These are phyloP conservation scores for Sterrhoptilus dennistouni DNA, from an alignment of 2,113 vertebrate genomes.

Conservation along the genomic window DNA sequence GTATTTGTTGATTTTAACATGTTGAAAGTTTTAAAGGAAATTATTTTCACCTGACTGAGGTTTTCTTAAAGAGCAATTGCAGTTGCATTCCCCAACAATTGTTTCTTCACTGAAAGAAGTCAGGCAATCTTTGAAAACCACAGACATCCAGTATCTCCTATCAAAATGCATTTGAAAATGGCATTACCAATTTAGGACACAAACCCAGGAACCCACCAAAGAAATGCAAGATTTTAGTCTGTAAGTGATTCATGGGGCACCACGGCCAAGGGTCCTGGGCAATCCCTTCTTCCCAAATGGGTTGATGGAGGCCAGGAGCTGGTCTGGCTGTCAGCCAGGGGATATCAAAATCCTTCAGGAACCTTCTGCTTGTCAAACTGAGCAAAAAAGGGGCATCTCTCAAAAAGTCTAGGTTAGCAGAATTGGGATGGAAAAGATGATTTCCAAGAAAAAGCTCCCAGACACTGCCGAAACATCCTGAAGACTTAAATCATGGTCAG, in stretches of 20 bases:
- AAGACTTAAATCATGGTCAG: background rate
- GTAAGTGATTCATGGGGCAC: background rate
- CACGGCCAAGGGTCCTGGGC: rapidly evolving
- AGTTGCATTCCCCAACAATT: background rate
- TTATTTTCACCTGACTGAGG: background rate
- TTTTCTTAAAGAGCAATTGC: background rate
- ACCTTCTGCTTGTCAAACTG: background rate
- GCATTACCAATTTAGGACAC: background rate
- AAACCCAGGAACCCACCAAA: background rate
- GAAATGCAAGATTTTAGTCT: background rate
- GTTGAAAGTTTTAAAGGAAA: background rate
- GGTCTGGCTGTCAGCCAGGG: background rate
- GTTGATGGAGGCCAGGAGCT: background rate
- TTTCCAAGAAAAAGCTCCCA: background rate
- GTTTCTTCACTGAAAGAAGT: background rate
- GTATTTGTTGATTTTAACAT: background rate
- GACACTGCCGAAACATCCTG: background rate
- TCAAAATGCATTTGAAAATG: background rate
- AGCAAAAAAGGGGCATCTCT: background rate
- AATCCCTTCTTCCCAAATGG: background rate
- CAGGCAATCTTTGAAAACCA: background rate
- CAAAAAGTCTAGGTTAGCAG: background rate
- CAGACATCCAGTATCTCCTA: background rate
- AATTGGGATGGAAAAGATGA: background rate
- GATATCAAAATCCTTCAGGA: background rate